A percentile compares a stretch with the other conserved stretches of the same genome.
Evolutionary conservation across 2,113 vertebrate species (phyloP).

Genomic region (Herpetotheres cachinnans): DNA sequence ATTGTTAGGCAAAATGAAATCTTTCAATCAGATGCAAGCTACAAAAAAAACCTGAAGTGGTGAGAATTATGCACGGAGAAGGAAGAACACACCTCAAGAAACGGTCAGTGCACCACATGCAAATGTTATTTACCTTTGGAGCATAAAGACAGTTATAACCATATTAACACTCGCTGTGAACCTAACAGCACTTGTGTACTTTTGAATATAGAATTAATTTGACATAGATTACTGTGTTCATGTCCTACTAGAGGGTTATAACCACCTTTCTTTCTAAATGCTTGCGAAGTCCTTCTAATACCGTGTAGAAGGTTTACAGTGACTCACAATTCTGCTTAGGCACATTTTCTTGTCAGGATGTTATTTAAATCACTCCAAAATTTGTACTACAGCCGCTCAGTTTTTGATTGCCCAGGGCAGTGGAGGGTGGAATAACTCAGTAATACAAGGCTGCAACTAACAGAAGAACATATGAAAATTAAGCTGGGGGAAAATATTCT

Average conservation of each 20-base stretch:
- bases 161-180: slow-evolving; percentile 25
- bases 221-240: background rate
- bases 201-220: slow-evolving; percentile 7
- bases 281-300: background rate
- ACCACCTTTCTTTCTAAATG: background rate
- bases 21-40: slow-evolving; percentile 71
- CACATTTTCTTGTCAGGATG: background rate
- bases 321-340: background rate
- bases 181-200: slow-evolving; percentile 35
- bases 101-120: slow-evolving; percentile 54
- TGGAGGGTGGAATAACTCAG: background rate
- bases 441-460: background rate
- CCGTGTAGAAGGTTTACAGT: background rate
- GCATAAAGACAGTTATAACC: slow-evolving; percentile 46
- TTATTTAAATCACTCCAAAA: background rate
- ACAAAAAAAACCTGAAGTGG: slow-evolving; percentile 68
- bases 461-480: background rate
- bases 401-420: background rate
- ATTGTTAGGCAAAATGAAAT: slow-evolving; percentile 66
- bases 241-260: background rate
- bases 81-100: slow-evolving; percentile 48
- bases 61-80: slow-evolving; percentile 72
- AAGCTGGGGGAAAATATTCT: background rate
- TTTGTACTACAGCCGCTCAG: background rate
- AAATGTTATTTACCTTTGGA: slow-evolving; percentile 61